Evolutionary conservation across 2,888 invertebrate genomes (phyloP), one percentile per base, ranked within the genome.

Genomic region (Platerodrilus igneus): DNA sequence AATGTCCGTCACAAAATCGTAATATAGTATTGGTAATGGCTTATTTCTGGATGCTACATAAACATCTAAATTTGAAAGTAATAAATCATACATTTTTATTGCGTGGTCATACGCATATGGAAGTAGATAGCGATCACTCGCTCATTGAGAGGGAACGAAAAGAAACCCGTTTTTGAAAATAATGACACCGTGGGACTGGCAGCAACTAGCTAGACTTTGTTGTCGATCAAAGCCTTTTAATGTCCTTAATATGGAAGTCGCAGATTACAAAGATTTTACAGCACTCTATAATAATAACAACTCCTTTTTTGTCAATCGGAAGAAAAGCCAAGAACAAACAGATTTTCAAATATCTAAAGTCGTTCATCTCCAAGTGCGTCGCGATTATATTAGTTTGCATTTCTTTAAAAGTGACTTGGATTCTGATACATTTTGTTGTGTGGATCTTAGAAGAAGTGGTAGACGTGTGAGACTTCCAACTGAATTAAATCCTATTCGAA

Each of bases 31-130:
- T 34, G 20, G 25, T 40, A 8, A 26, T 40, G 40, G 17, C 23
- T n/a, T 40, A 28, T 15, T 19, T 40, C 27, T 46, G n/a, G 44
- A 32, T 15, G 19, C 7, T 37, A 8, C n/a, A 38, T 11, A 7
- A 37, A 11, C n/a, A 21, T 15, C 34, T 26, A 9, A 21, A 32
- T 20, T 8, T 49, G 37, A 35, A 36, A 45, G 35, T 25, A 16
- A 50, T 53, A 31, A 44, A 48, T 25, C 52, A 47, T 37, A 52
- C 49, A 45, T 55, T 52, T 48, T 21, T 52, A 11, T 29, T 50
- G 18, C 37, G 38, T 19, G 50, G 52, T 19, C 52, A 54, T 42
- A 52, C 44, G 5, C 52, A 52, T 31, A 47, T 55, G 46, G 53
- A 47, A 18, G 45, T 35, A 3, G 38, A 47, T 15, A 28, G 27